phyloP scores from a whole-genome alignment of 1,140 invertebrate species.

The Prorops nasuta region DNA sequence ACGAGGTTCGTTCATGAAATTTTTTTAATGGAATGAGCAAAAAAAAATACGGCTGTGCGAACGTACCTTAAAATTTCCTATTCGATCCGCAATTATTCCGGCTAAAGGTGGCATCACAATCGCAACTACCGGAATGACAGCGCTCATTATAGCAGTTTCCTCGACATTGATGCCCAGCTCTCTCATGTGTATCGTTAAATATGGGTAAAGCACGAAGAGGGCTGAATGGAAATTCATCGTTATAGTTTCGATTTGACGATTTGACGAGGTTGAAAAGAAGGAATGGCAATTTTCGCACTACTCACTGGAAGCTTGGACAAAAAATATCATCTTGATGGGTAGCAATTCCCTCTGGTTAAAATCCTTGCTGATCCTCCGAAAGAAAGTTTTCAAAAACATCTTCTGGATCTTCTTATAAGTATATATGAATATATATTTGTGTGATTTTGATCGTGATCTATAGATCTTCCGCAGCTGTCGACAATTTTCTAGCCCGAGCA shows the following conservation, averaged over 20 bases:
- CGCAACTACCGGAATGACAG: conserved; percentile 74
- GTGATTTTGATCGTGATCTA: no score
- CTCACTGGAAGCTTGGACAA: conserved; percentile 78
- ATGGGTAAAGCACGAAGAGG: conserved; percentile 76
- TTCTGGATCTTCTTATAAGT: no score
- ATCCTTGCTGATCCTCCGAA: conserved; percentile 67
- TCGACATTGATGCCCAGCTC: conserved; percentile 79
- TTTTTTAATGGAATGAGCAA: not conserved
- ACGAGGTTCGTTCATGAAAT: conserved; percentile 14
- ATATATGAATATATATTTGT: no score
- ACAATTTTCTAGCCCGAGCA: no score
- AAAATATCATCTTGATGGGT: conserved; percentile 73
- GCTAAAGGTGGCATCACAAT: conserved; percentile 78
- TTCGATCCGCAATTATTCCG: conserved; percentile 74
- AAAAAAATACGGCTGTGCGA: not conserved
- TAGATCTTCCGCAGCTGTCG: no score
- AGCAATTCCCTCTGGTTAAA: conserved; percentile 70
- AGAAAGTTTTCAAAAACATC: conserved; percentile 63
- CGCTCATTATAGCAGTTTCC: conserved; percentile 84
- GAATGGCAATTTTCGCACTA: conserved; percentile 11
- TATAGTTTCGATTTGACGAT: no score
- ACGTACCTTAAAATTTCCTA: conserved; percentile 77
- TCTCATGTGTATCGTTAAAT: conserved; percentile 83
- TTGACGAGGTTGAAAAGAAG: no score
- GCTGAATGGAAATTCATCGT: conserved; percentile 61